Conservation (phyloP, 2,797 vertebrate genomes). For the Typhlichthys subterraneus region DNA sequence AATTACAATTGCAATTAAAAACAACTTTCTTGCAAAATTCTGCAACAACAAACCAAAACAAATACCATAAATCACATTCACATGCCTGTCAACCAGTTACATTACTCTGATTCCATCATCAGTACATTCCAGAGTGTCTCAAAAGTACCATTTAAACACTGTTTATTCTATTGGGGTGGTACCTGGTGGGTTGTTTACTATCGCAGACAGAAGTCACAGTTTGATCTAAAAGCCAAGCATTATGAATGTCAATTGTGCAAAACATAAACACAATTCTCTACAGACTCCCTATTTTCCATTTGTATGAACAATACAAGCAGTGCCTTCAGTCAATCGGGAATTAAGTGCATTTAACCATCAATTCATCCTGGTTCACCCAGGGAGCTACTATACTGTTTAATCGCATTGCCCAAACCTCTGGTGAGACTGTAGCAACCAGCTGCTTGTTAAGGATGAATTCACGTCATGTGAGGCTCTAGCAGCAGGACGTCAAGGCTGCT, state of each 20-base stretch:
- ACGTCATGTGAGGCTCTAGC: conserved; percentile 11
- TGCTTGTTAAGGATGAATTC: conserved; percentile 39
- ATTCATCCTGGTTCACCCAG: conserved; percentile 1
- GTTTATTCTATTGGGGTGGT: conserved; percentile 18
- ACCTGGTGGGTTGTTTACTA: conserved; percentile 15
- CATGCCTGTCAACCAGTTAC: conserved; percentile 34
- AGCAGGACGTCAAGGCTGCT: conserved; percentile 29
- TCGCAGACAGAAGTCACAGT: conserved; percentile 46
- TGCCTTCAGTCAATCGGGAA: conserved; percentile 9
- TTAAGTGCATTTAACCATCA: conserved; percentile 16
- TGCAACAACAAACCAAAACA: conserved; percentile 23
- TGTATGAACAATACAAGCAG: background rate
- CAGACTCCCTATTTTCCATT: conserved; percentile 4
- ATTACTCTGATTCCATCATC: conserved; percentile 21
- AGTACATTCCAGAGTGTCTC: conserved; percentile 32
- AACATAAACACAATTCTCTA: conserved; percentile 24
- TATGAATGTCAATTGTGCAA: conserved; percentile 16
- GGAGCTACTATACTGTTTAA: conserved; percentile 1
- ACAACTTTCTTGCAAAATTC: conserved; percentile 41
- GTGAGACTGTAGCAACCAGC: conserved; percentile 31
- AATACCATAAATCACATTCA: conserved; percentile 43
- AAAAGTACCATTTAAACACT: conserved; percentile 48
- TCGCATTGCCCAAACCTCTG: conserved; percentile 4
- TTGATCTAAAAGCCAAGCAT: conserved; percentile 40
- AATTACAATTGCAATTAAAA: conserved; percentile 48